A percentile compares a stretch with the other conserved stretches of the same genome.
Evolutionary conservation across 2,797 vertebrate species (phyloP).

Genomic region (Phrynocephalus guinanensis): DNA sequence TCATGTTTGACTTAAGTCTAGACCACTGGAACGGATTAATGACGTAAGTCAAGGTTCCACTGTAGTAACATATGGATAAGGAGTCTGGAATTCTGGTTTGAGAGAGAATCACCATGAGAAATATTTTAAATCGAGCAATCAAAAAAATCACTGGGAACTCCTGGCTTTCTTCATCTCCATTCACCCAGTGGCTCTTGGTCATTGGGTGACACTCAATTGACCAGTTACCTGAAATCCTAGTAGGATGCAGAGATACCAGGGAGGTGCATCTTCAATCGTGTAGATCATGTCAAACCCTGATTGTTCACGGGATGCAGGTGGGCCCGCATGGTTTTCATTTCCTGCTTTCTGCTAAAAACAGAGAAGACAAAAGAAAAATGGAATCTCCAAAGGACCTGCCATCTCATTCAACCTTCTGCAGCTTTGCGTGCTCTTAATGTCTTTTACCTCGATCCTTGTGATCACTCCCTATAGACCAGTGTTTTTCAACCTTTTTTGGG

Average conservation of each 20-base stretch:
- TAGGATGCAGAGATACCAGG: slow-evolving; percentile 94
- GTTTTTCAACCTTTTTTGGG: too few species aligned
- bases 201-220: neutral
- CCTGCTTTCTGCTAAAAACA: slow-evolving; percentile 36
- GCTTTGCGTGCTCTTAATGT: neutral
- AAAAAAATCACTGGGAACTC: neutral
- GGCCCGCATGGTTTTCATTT: neutral
- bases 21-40: too few species aligned
- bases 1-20: too few species aligned
- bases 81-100: neutral
- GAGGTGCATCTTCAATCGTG: slow-evolving; percentile 91
- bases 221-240: slow-evolving; percentile 92
- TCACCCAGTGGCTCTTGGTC: neutral
- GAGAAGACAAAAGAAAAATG: slow-evolving; percentile 3
- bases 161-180: neutral
- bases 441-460: too few species aligned
- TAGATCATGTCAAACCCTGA: slow-evolving; percentile 90
- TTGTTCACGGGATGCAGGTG: slow-evolving; percentile 12
- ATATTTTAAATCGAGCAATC: neutral
- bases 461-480: neutral
- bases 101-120: neutral
- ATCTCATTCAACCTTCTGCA: neutral
- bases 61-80: neutral
- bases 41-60: too few species aligned
- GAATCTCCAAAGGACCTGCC: neutral